A percentile compares a stretch with the other conserved stretches of the same genome.
These are phyloP conservation scores for Acanthopagrus latus DNA, from an alignment of 2,797 vertebrate genomes.

Conservation along the genomic window DNA sequence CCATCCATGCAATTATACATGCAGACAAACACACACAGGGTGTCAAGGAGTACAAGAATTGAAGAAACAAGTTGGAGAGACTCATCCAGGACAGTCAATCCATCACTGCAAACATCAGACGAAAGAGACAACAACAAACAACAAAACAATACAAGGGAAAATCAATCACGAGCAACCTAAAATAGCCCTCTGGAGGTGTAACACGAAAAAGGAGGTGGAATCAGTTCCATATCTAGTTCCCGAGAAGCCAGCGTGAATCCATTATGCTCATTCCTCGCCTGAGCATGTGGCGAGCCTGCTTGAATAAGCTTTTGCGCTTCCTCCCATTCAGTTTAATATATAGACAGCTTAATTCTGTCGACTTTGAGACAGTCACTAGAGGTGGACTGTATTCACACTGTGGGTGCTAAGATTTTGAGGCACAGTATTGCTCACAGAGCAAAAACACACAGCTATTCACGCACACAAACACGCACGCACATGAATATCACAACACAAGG, in stretches of 20 bases:
- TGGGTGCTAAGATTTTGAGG: conserved; percentile 28
- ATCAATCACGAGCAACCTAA: conserved; percentile 66
- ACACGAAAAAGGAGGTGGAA: conserved; percentile 48
- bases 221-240: conserved; percentile 44
- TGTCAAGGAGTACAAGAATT: conserved; percentile 27
- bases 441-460: conserved; percentile 27
- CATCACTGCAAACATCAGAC: conserved; percentile 34
- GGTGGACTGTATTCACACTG: conserved; percentile 31
- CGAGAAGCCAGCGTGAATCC: conserved; percentile 59
- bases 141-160: conserved; percentile 60
- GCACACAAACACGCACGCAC: background rate
- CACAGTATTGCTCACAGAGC: conserved; percentile 15
- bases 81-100: conserved; percentile 48
- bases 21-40: background rate
- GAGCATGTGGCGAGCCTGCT: conserved; percentile 27
- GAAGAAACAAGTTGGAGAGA: conserved; percentile 41
- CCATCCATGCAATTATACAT: background rate
- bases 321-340: conserved; percentile 34
- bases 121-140: conserved; percentile 61
- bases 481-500: conserved; percentile 61
- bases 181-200: conserved; percentile 58
- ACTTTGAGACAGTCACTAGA: conserved; percentile 28
- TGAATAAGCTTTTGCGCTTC: conserved; percentile 31
- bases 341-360: conserved; percentile 35
- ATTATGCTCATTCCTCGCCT: conserved; percentile 64